Percentiles rank a stretch among this genome's conserved stretches.
phyloP scores from a whole-genome alignment of 2,888 invertebrate genomes.

The Ditula angustiorana region DNA sequence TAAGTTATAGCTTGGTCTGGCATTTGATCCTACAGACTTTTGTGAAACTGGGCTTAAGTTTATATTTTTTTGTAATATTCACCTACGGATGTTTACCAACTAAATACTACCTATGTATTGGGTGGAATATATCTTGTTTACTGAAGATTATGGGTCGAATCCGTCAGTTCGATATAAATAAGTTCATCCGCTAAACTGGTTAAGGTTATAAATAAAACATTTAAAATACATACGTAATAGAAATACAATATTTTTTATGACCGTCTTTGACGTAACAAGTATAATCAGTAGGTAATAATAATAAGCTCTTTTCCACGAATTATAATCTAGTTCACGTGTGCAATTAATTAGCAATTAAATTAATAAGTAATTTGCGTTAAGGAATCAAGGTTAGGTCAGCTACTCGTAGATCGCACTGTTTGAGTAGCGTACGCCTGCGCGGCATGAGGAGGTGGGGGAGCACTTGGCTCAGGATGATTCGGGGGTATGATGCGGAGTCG shows the following conservation, averaged over 20 bases:
- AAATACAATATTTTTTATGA: conserved; percentile 12
- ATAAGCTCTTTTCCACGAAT: background rate
- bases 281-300: background rate
- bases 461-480: no score
- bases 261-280: background rate
- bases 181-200: background rate
- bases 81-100: no score
- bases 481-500: no score
- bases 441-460: no score
- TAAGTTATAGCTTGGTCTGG: no score
- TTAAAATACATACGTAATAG: background rate
- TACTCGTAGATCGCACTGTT: no score
- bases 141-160: background rate
- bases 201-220: background rate
- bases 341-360: background rate
- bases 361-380: background rate
- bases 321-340: background rate
- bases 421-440: no score
- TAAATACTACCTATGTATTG: no score
- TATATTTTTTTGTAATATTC: no score
- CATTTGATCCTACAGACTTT: no score
- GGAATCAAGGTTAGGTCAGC: no score
- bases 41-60: background rate
- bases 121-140: conserved; percentile 3
- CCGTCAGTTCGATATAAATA: background rate